Base-by-base conservation (phyloP, 2,888 invertebrate species). In the Phasia obesa region DNA sequence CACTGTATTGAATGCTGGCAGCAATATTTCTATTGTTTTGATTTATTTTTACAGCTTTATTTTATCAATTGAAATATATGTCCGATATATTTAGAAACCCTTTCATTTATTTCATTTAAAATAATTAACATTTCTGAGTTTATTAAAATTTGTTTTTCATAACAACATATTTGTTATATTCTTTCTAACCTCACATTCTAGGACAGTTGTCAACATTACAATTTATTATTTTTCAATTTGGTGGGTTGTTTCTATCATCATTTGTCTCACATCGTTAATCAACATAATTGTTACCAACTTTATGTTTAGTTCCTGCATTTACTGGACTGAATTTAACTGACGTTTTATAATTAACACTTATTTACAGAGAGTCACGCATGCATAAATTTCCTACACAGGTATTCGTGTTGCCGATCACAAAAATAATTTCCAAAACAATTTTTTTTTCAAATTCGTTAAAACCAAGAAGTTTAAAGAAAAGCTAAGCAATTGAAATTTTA, bases 201-300 rank as follows among this genome's bases (percentile, higher is more conserved):
- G 9, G 3, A 35, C 19, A 42, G 27, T 60, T 42, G 51, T 67
- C 21, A 51, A n/a, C 25, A 51, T 51, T 27, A 11, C n/a, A 13
- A 21, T 31, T 44, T 38, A 13, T 42, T 21, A 17, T 42, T 9
- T 21, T 53, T 44, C 21, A 11, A 17, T 77, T 67, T 23, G 13
- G 55, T 55, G 25, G 47, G 55, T 55, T 35, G 47, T 15, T 55
- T 35, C 60, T 21, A 57, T 27, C 49, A 57, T 70, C 13, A 51
- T 49, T 71, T 25, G 71, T 59, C 51, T 49, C 78, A 71, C 78
- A 17, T 78, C 71, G 78, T 38, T 78, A 71, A 78, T 65, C 71
- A 65, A 55, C 47, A 65, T 71, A 78, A 78, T 65, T 78, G 78
- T 65, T 57, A 27, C 35, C 47, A 57, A 27, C 35, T 19, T 17